These are phyloP conservation scores for Rhizoglyphus robini DNA, from an alignment of 1,140 invertebrate genomes.

Conservation along the genomic window DNA sequence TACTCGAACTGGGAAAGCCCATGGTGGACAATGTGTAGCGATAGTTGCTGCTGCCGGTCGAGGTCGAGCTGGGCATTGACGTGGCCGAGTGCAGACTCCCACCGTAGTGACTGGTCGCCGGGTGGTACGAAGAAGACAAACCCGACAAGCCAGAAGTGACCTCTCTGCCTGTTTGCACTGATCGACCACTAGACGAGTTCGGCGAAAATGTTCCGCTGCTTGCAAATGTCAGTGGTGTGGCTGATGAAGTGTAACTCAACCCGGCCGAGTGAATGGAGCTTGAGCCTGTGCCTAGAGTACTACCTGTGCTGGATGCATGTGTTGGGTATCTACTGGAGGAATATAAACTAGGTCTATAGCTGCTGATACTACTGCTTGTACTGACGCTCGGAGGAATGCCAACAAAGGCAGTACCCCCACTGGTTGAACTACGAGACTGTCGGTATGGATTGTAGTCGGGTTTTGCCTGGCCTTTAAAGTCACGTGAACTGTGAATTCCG, in stretches of 20 bases:
- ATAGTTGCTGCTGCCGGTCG: background rate
- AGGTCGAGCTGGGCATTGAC: background rate
- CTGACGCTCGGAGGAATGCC: background rate
- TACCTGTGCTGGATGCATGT: no score
- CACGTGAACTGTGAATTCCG: conserved; percentile 16
- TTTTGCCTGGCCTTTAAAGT: conserved; percentile 24
- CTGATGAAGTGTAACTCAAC: background rate
- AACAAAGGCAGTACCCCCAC: background rate
- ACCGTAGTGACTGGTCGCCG: no score
- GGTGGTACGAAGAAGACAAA: no score
- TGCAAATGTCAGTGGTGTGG: no score
- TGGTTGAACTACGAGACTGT: background rate
- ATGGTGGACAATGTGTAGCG: conserved; percentile 8
- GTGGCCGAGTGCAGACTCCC: no score
- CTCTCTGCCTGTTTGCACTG: no score
- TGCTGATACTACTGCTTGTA: background rate
- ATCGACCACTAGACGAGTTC: no score
- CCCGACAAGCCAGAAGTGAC: no score
- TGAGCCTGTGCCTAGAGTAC: no score
- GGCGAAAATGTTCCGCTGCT: no score
- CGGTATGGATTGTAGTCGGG: conserved; percentile 24
- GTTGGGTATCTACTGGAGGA: no score
- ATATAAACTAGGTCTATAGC: background rate
- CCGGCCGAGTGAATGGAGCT: no score
- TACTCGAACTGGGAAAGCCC: conserved; percentile 18